Evolutionary conservation across 1,140 invertebrate genomes (phyloP), one percentile per base, ranked within the genome.

Genomic region (Tetragonula clypearis): DNA sequence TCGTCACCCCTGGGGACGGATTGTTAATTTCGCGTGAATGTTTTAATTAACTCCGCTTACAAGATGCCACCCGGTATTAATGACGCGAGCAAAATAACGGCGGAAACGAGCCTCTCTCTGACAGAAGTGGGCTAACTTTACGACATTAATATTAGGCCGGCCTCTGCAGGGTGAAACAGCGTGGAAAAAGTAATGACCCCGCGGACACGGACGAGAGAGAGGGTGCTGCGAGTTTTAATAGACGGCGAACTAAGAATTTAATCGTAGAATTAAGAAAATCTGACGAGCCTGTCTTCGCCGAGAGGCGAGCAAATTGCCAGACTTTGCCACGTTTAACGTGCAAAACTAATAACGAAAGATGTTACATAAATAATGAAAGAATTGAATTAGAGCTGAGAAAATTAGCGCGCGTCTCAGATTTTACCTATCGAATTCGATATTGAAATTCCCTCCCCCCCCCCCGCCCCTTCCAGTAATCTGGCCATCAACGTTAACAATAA

Each of bases 41-140:
- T 84, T 79, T 78, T 84, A 79, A 84, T 79, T 84, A 79, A 84
- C 82, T n/a, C 35, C 66, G 84, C 23, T 56, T 66, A 58, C 58
- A 26, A 56, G 69, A 80, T n/a, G 77, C 82, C 76, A 21, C 49
- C 23, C 26, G 62, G n/a, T 82, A 82, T 85, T 75, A 80, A 85
- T 41, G 80, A 75, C 79, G 41, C 81, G 74, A 14, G 73, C 30
- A 56, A 62, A 84, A 72, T 84, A 86, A 73, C 74, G 75, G 23
- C 8, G 80, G 56, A 23, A 30, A 49, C 30, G 81, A 84, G 73
- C 60, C 17, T 35, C 60, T 35, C 60, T 72, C 81, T 30, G 71
- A 66, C 78, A 85, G 80, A 86, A 86, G 26, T 86, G 73, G 84
- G 72, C 84, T 82, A 82, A 85, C 79, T 86, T 86, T 68, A 75